Evolutionary conservation across 2,113 vertebrate species (phyloP), one percentile per base, ranked within the genome.

Genomic region (Melanerpes formicivorus): DNA sequence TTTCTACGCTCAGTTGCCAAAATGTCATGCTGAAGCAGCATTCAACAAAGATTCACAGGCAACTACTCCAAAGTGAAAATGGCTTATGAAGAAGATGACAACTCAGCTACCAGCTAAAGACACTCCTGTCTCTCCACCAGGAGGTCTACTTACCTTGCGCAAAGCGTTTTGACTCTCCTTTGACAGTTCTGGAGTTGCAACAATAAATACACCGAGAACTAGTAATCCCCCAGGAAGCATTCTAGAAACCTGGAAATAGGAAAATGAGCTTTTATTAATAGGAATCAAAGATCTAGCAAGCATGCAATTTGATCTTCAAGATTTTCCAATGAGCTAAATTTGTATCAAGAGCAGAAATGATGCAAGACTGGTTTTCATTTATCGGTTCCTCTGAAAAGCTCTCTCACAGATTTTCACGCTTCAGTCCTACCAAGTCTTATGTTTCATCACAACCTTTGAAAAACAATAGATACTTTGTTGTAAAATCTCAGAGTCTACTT

Each of bases 221-320:
- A 96, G 87, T 79, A 99, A 88, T 48, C 99, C 99, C 60, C 99
- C 99, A 18, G 99, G 98, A 48, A 99, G 97, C 99, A 99, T 99
- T 92, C 98, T 97, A 90, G 98, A 98, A 64, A 99, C 98, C 99
- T 88, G 15, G 78, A 93, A 93, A 94, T 10, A 81, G 15, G 42
- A 2, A 89, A 66, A 55, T 2, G 2, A 73, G 37, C 18, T 27
- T 5, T 15, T 52, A 30, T 64, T 54, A 80, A 60, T 1, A 80
- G 9, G 13, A 65, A 40, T 6, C 15, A 1, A 29, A 34, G 6
- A 70, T 19, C 40, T 15, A 71, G 29, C 44, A 65, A 55, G 3
- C 14, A 15, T 0, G 3, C 8, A 48, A 32, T 18, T 44, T 1
- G 1, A 86, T n/a, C 10, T 9, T 14, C 22, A 37, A 44, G 66